Conservation (phyloP, 2,888 invertebrate genomes). For the Drosophila eohydei region DNA sequence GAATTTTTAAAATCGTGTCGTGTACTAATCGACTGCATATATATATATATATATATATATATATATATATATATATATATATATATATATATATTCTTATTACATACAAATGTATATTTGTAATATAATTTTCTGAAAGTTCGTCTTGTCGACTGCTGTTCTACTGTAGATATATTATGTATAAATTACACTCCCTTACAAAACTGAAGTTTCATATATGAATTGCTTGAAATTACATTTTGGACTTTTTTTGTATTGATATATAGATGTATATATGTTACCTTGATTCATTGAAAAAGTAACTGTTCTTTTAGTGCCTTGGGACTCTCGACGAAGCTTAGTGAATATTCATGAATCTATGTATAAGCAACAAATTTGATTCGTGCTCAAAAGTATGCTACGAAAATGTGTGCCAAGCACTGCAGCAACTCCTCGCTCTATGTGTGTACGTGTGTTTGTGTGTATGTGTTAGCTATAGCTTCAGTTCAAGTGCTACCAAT, state of each 20-base stretch:
- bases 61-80: too few relatives aligned
- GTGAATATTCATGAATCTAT: conserved; percentile 5
- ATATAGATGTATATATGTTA: neutral
- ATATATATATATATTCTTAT: too few relatives aligned
- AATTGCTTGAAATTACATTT: neutral
- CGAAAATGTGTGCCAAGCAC: conserved; percentile 27
- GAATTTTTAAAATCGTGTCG: too few relatives aligned
- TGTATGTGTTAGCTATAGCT: conserved; percentile 16
- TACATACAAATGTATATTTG: too few relatives aligned
- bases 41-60: too few relatives aligned
- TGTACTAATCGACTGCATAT: too few relatives aligned
- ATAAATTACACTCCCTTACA: neutral
- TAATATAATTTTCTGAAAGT: too few relatives aligned
- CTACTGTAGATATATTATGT: neutral
- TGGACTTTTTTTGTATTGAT: neutral
- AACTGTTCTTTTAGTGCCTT: neutral
- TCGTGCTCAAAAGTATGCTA: conserved; percentile 58
- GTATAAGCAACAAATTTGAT: neutral
- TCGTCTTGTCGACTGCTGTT: neutral
- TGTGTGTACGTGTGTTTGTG: conserved; percentile 13
- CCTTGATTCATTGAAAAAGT: conserved; percentile 36
- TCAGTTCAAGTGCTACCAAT: conserved; percentile 49
- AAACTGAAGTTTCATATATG: neutral
- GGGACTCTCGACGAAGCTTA: neutral
- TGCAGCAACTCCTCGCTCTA: conserved; percentile 2